Percentiles rank a stretch among this genome's conserved stretches.
Conservation (phyloP, 2,797 vertebrate genomes). For the Cirrhinus molitorella region DNA sequence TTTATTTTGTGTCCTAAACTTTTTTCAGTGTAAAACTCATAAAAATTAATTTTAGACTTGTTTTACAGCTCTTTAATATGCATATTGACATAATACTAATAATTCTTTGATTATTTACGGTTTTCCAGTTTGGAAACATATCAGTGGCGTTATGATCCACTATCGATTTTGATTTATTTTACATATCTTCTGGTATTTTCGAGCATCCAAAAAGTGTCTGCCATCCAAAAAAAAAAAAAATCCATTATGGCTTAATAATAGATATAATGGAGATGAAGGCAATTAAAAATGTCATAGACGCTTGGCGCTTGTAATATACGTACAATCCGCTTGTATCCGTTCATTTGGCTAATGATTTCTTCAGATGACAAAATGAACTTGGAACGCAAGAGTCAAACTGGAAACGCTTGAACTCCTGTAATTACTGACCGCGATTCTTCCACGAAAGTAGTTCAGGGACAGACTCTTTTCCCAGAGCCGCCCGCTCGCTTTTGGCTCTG, state of each 20-base stretch:
- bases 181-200: slow-evolving; percentile 5
- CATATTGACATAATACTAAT: not conserved
- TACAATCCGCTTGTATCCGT: slow-evolving; percentile 1
- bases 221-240: slow-evolving; percentile 18
- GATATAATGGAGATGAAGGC: slow-evolving; percentile 45
- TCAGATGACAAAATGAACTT: not conserved
- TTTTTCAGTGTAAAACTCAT: not conserved
- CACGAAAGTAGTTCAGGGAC: slow-evolving; percentile 32
- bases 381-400: slow-evolving; percentile 8
- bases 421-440: slow-evolving; percentile 44
- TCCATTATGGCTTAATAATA: slow-evolving; percentile 42
- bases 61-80: not conserved
- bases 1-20: not conserved
- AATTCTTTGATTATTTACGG: not conserved
- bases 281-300: slow-evolving; percentile 37
- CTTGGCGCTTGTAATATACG: slow-evolving; percentile 1
- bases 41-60: not conserved
- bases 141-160: not conserved
- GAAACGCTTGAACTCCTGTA: slow-evolving; percentile 42
- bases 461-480: slow-evolving; percentile 18
- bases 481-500: slow-evolving; percentile 9
- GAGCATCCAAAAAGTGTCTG: slow-evolving; percentile 16
- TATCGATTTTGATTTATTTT: slow-evolving; percentile 40
- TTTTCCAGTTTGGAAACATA: not conserved
- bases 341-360: slow-evolving; percentile 23